phyloP scores from a whole-genome alignment of 2,888 invertebrate genomes.

The Yponomeuta evonymella region DNA sequence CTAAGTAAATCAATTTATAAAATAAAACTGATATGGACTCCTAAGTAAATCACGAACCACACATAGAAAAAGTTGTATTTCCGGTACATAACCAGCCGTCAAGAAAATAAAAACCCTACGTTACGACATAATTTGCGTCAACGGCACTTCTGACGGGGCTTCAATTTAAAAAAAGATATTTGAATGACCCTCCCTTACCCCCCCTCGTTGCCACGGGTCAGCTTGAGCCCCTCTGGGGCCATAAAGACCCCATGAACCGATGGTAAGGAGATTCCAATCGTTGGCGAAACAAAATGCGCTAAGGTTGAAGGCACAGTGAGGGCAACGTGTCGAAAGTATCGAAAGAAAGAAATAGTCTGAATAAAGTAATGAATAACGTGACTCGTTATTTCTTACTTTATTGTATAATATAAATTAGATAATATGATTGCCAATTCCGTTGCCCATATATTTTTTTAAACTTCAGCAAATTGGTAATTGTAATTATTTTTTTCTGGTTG shows the following conservation, averaged over 20 bases:
- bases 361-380: too few species aligned
- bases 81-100: not conserved
- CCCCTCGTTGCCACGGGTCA: not conserved
- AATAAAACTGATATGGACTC: too few species aligned
- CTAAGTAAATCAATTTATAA: too few species aligned
- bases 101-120: not conserved
- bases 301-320: conserved; percentile 19
- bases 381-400: too few species aligned
- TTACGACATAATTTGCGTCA: conserved; percentile 8
- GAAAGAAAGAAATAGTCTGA: too few species aligned
- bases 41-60: not conserved
- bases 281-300: conserved; percentile 23
- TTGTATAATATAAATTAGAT: too few species aligned
- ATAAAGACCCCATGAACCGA: conserved; percentile 16
- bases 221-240: not conserved
- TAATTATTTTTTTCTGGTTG: too few species aligned
- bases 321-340: not conserved
- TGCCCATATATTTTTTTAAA: too few species aligned
- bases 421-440: too few species aligned
- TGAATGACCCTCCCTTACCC: conserved; percentile 41
- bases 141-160: conserved; percentile 43
- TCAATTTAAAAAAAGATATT: conserved; percentile 61
- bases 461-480: too few species aligned
- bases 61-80: not conserved
- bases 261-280: conserved; percentile 29